Conservation (phyloP, 2,113 vertebrate genomes). For the Oncorhynchus keta region DNA sequence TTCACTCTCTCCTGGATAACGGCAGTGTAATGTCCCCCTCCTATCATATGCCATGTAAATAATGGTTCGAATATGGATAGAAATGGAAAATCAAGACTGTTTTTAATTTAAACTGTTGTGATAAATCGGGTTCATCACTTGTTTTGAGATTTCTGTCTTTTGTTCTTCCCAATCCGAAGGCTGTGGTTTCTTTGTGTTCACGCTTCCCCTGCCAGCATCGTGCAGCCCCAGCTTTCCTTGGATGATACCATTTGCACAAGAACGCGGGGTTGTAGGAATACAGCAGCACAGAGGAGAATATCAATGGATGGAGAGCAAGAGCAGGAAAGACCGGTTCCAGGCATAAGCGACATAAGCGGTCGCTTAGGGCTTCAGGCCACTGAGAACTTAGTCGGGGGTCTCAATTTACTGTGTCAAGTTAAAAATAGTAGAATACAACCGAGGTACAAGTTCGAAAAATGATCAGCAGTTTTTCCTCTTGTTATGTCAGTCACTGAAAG, state of each 20-base stretch:
- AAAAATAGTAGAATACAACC: too few species aligned
- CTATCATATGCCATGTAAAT: conserved; percentile 46
- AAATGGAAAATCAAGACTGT: background rate
- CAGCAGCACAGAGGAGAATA: background rate
- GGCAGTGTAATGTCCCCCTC: too few species aligned
- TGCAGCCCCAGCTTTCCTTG: background rate
- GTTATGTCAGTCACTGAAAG: too few species aligned
- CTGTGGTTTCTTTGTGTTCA: background rate
- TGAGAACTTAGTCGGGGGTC: too few species aligned
- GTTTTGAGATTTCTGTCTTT: conserved; percentile 57
- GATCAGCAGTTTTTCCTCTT: too few species aligned
- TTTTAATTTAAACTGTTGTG: too few species aligned
- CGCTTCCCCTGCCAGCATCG: background rate
- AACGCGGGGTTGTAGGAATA: background rate
- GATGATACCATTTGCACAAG: background rate
- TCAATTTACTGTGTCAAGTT: too few species aligned
- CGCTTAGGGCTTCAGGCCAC: too few species aligned
- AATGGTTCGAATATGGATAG: conserved; percentile 41
- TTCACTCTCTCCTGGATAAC: conserved; percentile 8
- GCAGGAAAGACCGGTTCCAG: too few species aligned
- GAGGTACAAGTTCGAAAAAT: too few species aligned
- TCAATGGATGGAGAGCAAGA: background rate
- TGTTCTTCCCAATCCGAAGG: background rate
- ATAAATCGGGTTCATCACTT: too few species aligned
- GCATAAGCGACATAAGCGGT: too few species aligned